Evolutionary conservation across 2,797 vertebrate species (phyloP).

Genomic region (Phataginus tetradactyla): DNA sequence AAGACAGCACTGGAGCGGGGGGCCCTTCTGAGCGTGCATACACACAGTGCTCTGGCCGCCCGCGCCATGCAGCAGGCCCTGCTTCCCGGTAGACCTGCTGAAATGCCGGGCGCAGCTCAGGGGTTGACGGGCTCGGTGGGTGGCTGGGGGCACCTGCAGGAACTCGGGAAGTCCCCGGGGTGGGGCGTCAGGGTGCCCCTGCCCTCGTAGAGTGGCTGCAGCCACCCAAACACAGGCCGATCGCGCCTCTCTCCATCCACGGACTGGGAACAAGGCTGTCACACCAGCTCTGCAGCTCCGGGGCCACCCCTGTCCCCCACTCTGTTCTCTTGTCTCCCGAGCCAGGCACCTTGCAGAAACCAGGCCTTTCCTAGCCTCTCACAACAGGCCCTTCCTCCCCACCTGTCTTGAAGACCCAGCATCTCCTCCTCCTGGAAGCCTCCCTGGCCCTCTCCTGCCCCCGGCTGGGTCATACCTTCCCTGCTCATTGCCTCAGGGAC

Average conservation of each 20-base stretch:
- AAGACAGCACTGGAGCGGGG: neutral
- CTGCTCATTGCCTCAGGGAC: neutral
- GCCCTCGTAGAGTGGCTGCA: neutral
- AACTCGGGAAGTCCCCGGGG: neutral
- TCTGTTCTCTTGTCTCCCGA: neutral
- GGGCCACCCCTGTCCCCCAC: neutral
- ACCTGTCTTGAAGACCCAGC: neutral
- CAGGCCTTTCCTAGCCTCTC: neutral
- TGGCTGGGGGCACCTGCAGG: fast-evolving
- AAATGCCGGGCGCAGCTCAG: neutral
- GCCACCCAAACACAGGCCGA: neutral
- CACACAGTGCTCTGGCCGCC: fast-evolving
- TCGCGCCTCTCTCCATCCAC: neutral
- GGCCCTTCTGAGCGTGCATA: neutral
- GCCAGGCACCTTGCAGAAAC: neutral
- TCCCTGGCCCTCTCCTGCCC: neutral
- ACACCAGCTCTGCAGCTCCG: neutral
- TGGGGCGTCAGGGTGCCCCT: neutral
- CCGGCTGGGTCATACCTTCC: fast-evolving
- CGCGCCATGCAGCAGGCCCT: neutral
- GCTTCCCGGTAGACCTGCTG: neutral
- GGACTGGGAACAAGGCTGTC: neutral
- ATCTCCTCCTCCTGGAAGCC: neutral
- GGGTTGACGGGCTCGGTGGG: fast-evolving
- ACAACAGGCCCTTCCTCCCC: neutral